These are phyloP conservation scores for Toxotes chatareus DNA, from an alignment of 2,113 vertebrate genomes.

Conservation along the genomic window DNA sequence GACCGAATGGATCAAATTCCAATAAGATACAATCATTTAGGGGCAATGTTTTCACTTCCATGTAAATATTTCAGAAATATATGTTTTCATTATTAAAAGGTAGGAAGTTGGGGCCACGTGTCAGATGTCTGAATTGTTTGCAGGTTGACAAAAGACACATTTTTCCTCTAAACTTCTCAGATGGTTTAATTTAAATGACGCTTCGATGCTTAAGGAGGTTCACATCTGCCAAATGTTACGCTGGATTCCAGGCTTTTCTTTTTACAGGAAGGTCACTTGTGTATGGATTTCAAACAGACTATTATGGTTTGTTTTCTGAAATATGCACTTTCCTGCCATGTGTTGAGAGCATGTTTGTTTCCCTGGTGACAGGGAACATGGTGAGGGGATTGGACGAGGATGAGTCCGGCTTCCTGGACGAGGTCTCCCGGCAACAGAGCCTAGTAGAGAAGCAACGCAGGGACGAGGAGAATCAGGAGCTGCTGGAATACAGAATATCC, in stretches of 20 bases:
- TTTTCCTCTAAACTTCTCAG: too few relatives aligned
- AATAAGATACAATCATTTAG: too few relatives aligned
- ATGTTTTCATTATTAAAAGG: too few relatives aligned
- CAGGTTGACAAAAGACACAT: too few relatives aligned
- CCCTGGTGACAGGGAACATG: slow-evolving; percentile 93
- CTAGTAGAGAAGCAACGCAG: slow-evolving; percentile 95
- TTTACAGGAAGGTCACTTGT: slow-evolving; percentile 13
- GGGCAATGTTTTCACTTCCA: too few relatives aligned
- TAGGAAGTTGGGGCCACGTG: too few relatives aligned
- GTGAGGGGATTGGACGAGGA: slow-evolving; percentile 97
- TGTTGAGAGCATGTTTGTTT: slow-evolving; percentile 69
- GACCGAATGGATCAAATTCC: too few relatives aligned
- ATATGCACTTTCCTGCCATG: slow-evolving; percentile 42
- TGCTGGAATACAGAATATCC: slow-evolving; percentile 99
- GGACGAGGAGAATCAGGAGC: slow-evolving; percentile 93
- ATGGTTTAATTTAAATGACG: too few relatives aligned
- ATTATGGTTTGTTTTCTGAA: slow-evolving; percentile 30
- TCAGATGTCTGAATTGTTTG: too few relatives aligned
- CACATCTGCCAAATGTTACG: not conserved
- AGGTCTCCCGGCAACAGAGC: slow-evolving; percentile 95
- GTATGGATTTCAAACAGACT: slow-evolving; percentile 1
- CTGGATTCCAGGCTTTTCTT: not conserved
- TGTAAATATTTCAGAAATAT: too few relatives aligned
- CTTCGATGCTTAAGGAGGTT: too few relatives aligned
- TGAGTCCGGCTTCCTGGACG: slow-evolving; percentile 95